Base-by-base conservation (phyloP, 2,113 vertebrate genomes). In the Phycodurus eques region DNA sequence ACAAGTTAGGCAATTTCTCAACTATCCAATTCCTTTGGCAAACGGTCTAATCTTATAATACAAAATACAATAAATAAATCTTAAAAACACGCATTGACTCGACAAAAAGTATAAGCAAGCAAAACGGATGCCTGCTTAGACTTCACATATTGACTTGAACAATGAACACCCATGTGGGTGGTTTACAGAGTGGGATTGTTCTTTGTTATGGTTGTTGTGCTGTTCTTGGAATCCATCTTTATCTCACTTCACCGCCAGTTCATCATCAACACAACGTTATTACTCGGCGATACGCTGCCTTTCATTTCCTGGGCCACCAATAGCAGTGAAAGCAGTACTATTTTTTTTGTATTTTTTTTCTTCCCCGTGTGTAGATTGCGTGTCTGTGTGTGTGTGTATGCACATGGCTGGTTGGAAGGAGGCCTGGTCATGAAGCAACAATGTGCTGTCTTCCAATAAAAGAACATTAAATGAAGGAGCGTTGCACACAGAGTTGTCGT, bases 231-330 rank as follows among this genome's bases (percentile, higher is more conserved):
- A 74, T 85, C 79, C 79, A 85, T 83, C 79, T 71, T 82, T 83
- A 63, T 53, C 65, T 82, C 68, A 60, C 39, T 81, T 79, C 75
- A 27, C 31, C 22, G 43, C 68, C 82, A 75, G 78, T 78, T 85
- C 85, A 82, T 83, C 82, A 79, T 77, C 82, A 81, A 51, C 75
- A 51, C 43, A 9, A 51, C 35, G 80, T 90, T 88, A 88, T 90
- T 87, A 83, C 86, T 65, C 63, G 17, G 57, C 62, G 88, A 91
- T 89, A 91, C 0, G 71, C 76, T 75, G 71, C 33, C 67, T 77
- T 89, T 91, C 85, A 90, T 91, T 89, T 91, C 90, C 90, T 88
- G 87, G 77, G 60, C 66, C 33, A 22, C 72, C 78, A 64, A 56
- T 73, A 73, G 39, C 73, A n/a, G 53, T 69, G 78, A 83, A 78